Percentiles rank a stretch among this genome's conserved stretches.
Evolutionary conservation across 2,113 vertebrate species (phyloP).

Genomic region (Spea bombifrons): DNA sequence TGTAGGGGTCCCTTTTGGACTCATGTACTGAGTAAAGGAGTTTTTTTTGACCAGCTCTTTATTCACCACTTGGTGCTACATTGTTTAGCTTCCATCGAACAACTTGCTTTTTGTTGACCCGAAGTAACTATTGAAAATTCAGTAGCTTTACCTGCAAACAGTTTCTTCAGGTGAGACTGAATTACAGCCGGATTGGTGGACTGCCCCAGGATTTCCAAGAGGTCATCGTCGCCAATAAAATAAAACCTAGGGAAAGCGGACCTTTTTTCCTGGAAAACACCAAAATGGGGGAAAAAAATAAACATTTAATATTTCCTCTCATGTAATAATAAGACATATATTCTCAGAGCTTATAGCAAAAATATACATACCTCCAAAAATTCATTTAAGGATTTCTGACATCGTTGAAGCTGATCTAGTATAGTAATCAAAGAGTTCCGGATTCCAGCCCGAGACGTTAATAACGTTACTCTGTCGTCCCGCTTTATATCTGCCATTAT

Average conservation of each 20-base stretch:
- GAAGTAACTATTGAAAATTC: not conserved
- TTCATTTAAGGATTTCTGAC: slow-evolving; percentile 95
- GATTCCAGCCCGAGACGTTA: slow-evolving; percentile 80
- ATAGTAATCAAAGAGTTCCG: slow-evolving; percentile 81
- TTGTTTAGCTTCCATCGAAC: no score
- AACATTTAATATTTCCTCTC: not conserved
- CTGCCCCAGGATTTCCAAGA: slow-evolving; percentile 94
- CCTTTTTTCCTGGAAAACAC: slow-evolving; percentile 83
- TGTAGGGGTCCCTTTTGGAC: no score
- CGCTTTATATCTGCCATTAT: slow-evolving; percentile 88
- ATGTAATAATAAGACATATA: not conserved
- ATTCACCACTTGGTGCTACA: no score
- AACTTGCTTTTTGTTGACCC: no score
- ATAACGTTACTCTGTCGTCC: slow-evolving; percentile 82
- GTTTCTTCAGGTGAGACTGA: slow-evolving; percentile 93
- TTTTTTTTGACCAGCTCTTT: no score
- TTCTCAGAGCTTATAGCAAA: not conserved
- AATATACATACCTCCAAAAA: slow-evolving; percentile 82
- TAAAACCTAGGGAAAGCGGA: slow-evolving; percentile 96
- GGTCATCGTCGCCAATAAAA: slow-evolving; percentile 95
- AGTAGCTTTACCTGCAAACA: slow-evolving; percentile 83
- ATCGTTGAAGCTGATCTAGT: slow-evolving; percentile 93
- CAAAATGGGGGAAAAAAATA: slow-evolving; percentile 28
- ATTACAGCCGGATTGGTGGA: slow-evolving; percentile 89
- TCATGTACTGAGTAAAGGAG: no score